A percentile compares a stretch with the other conserved stretches of the same genome.
Evolutionary conservation across 2,113 vertebrate species (phyloP).

Genomic region (Aegithalos caudatus): DNA sequence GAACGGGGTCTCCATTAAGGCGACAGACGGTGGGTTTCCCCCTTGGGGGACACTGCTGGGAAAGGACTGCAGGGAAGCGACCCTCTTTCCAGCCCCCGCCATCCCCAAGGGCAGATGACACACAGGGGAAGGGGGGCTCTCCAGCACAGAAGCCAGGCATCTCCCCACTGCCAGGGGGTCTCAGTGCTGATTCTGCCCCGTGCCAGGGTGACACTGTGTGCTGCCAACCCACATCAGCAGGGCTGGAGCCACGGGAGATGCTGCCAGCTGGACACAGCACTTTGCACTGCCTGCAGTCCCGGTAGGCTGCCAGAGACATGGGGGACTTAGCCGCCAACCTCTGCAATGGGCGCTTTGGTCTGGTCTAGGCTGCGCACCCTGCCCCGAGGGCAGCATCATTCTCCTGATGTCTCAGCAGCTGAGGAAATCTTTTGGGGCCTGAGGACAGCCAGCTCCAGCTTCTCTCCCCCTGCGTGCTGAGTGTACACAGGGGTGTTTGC

Average conservation of each 20-base stretch:
- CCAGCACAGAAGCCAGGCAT: not conserved
- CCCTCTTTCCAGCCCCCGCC: not conserved
- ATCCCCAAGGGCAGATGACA: not conserved
- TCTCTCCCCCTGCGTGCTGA: rapidly evolving
- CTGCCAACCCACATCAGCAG: not conserved
- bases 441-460: not conserved
- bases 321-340: not conserved
- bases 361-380: not conserved
- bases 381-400: rapidly evolving
- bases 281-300: not conserved
- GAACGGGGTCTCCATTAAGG: constrained; percentile 47
- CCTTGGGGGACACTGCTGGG: not conserved
- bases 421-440: not conserved
- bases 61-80: not conserved
- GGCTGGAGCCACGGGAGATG: not conserved
- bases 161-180: not conserved
- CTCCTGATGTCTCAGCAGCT: not conserved
- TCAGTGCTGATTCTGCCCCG: rapidly evolving
- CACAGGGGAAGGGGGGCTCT: not conserved
- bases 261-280: constrained; percentile 36
- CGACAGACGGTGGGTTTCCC: constrained; percentile 24
- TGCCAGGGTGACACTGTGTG: not conserved
- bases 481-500: not conserved
- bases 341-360: not conserved
- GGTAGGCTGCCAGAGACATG: not conserved